Base-by-base conservation (phyloP, 2,888 invertebrate species). In the Scaptodrosophila latifasciaeformis region DNA sequence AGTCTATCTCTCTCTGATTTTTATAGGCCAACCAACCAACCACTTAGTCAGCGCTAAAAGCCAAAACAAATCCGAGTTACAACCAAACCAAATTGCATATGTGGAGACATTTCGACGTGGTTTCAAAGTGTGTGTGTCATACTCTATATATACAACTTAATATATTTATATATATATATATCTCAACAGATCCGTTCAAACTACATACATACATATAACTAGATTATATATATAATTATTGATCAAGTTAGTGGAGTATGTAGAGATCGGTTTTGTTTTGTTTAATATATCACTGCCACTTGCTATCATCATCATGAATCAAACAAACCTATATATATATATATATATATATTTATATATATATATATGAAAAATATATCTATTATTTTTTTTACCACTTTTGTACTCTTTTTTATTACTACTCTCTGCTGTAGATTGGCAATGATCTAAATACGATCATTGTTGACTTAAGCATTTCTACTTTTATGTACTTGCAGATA, bases 381-480 rank as follows among this genome's bases (percentile, higher is more conserved):
- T 3, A 34, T 10, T 12, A 10, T 34, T 34, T 27, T 43, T 51
- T 18, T 37, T 43, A 27, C 56, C 21, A 42, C 42, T 47, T 52
- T 54, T 47, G 39, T 39, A 54, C 37, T 49, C 35, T 42, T 39
- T 54, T 31, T 50, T 65, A 66, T 60, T 60, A 58, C 54, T 49
- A 34, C 49, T 55, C 13, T 65, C 55, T 59, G 77, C 74, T 76
- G 34, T 63, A 68, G 70, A 56, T 74, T 69, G 65, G 61, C 75
- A 69, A 69, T 75, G 75, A 69, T 75, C 77, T 55, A 53, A 45
- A 49, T 45, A 54, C 51, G 79, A 65, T 74, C 81, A 79, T 81
- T 79, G 79, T 79, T 81, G 81, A 76, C 67, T 77, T 81, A 74
- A 81, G 79, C 70, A 76, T 76, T 78, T 75, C 75, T 77, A 77